A percentile compares a stretch with the other conserved stretches of the same genome.
Evolutionary conservation across 2,113 vertebrate genomes (phyloP).

Genomic region (Pheucticus melanocephalus): DNA sequence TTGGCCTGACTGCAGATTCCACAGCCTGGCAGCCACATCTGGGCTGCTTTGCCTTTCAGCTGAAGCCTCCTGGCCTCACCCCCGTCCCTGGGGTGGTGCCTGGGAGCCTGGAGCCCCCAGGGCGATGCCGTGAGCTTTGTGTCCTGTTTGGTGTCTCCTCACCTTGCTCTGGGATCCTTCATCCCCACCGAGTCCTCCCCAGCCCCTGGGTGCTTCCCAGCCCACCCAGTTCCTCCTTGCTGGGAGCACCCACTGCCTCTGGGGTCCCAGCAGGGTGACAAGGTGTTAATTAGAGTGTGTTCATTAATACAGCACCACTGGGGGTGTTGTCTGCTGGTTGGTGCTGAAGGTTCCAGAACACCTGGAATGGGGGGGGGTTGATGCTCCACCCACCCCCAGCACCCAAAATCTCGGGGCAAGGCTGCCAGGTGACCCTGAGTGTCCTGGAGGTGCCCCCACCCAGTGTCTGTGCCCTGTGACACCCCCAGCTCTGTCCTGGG

Average conservation of each 20-base stretch:
- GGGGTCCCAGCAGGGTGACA: neutral
- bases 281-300: neutral
- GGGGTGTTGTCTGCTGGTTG: neutral
- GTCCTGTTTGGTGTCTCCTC: neutral
- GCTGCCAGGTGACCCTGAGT: neutral
- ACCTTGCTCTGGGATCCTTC: accelerated
- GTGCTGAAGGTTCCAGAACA: neutral
- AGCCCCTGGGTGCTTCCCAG: neutral
- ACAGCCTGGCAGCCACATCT: neutral
- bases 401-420: neutral
- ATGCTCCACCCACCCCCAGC: neutral
- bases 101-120: neutral
- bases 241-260: neutral
- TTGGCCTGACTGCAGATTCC: neutral
- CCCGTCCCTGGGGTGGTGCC: neutral
- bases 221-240: neutral
- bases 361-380: neutral
- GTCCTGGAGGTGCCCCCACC: accelerated
- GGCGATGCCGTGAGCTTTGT: neutral
- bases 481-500: neutral
- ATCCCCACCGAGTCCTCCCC: neutral
- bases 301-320: accelerated
- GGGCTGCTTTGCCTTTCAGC: conserved; percentile 37
- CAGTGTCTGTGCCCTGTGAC: neutral
- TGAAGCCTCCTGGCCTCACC: neutral